Evolutionary conservation across 2,113 vertebrate species (phyloP).

Genomic region (Odobenus rosmarus): DNA sequence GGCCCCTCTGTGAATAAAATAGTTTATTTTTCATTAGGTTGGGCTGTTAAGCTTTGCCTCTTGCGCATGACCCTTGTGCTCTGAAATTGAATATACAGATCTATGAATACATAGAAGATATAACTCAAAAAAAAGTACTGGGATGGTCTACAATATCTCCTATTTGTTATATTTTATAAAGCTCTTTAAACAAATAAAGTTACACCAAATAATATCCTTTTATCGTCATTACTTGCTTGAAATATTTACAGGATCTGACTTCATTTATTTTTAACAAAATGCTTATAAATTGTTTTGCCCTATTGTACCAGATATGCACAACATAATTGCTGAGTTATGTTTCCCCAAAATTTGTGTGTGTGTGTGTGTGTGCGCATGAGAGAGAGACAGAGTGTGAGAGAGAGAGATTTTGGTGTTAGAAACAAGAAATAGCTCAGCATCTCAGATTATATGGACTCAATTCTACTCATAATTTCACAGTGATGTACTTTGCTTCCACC

Average conservation of each 20-base stretch:
- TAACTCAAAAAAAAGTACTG: not conserved
- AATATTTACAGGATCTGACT: not conserved
- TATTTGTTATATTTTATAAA: not conserved
- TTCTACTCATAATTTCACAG: not conserved
- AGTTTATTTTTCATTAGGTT: not conserved
- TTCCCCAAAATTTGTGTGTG: not conserved
- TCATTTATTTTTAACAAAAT: not conserved
- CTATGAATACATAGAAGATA: not conserved
- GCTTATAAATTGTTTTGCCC: not conserved
- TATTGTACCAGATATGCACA: not conserved
- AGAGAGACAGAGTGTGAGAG: too few species aligned
- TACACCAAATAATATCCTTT: not conserved
- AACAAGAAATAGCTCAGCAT: not conserved
- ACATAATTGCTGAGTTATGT: not conserved
- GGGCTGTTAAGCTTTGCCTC: not conserved
- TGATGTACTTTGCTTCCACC: not conserved
- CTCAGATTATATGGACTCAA: not conserved
- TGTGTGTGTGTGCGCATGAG: not conserved
- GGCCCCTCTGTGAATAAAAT: not conserved
- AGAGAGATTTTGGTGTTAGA: not conserved
- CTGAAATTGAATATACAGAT: too few species aligned
- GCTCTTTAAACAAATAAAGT: not conserved
- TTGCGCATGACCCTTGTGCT: not conserved
- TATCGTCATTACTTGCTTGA: not conserved
- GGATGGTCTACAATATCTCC: too few species aligned